These are phyloP conservation scores for Drosophila melanica DNA, from an alignment of 1,140 invertebrate genomes.

Conservation along the genomic window DNA sequence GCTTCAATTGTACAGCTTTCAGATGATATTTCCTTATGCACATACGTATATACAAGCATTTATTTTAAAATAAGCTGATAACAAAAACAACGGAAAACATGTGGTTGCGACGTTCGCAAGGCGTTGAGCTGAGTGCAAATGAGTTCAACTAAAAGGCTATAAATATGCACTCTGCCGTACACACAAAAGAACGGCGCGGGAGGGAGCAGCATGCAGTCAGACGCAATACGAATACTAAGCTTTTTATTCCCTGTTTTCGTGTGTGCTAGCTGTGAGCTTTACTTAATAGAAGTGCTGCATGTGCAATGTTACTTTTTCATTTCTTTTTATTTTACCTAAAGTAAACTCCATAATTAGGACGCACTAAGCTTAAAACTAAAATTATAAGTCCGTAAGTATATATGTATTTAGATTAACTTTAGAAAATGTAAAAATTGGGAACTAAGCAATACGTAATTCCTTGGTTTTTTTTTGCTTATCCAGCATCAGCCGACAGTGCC, in stretches of 20 bases:
- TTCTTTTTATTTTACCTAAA: conserved; percentile 75
- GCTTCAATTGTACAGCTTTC: conserved; percentile 2
- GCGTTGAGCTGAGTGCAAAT: conserved; percentile 63
- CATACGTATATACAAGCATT: conserved; percentile 1
- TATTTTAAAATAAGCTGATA: conserved; percentile 27
- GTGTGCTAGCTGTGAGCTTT: background rate
- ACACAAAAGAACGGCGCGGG: conserved; percentile 2
- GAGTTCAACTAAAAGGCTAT: conserved; percentile 77
- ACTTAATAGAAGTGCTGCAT: conserved; percentile 30
- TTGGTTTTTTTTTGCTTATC: conserved; percentile 39
- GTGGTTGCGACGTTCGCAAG: conserved; percentile 34
- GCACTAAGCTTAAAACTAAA: conserved; percentile 66
- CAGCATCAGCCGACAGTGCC: conserved; percentile 32
- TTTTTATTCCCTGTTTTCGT: background rate
- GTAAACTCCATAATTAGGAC: conserved; percentile 74
- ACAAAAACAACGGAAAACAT: conserved; percentile 56
- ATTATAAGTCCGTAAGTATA: conserved; percentile 66
- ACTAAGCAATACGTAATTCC: conserved; percentile 50
- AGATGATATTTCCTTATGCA: conserved; percentile 32
- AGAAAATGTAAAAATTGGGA: conserved; percentile 64
- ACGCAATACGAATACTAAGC: conserved; percentile 17
- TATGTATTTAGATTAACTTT: conserved; percentile 70
- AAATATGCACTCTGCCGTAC: conserved; percentile 51
- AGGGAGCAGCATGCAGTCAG: background rate
- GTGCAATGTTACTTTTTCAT: conserved; percentile 48